phyloP scores from a whole-genome alignment of 2,888 invertebrate genomes.

The Chirona hameri region DNA sequence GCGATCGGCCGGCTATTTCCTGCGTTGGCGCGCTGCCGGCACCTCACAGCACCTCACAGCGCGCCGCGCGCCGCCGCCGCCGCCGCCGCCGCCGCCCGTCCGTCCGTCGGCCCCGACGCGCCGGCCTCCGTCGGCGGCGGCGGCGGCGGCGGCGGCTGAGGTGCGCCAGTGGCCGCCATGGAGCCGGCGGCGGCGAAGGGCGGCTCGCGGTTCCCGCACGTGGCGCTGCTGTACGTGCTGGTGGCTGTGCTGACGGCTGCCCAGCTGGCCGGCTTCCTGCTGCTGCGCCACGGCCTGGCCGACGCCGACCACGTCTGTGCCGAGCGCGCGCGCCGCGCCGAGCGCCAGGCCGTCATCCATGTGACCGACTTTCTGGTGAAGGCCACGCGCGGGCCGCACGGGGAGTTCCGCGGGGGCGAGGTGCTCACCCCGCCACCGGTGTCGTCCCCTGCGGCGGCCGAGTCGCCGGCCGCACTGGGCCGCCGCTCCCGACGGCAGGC shows the following conservation, averaged over 20 bases:
- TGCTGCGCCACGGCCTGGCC: background rate
- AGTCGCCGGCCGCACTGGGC: background rate
- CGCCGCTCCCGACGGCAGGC: background rate
- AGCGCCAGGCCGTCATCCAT: background rate
- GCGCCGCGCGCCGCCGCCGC: background rate
- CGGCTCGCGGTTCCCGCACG: constrained; percentile 29
- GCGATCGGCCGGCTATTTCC: background rate
- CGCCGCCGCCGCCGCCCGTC: background rate
- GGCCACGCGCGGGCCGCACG: background rate
- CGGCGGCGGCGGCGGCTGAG: background rate
- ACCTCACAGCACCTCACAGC: too few species aligned
- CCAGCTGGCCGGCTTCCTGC: constrained; percentile 13
- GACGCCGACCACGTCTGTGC: background rate
- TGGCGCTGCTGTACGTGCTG: constrained; percentile 23
- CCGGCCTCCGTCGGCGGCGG: background rate
- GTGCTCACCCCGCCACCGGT: background rate
- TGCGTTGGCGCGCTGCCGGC: background rate
- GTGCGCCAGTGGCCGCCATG: background rate
- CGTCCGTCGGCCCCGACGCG: background rate
- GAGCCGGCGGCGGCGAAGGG: constrained; percentile 34
- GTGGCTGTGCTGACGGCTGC: constrained; percentile 7
- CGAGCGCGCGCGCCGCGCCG: background rate
- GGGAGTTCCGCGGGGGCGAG: background rate
- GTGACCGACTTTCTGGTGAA: background rate
- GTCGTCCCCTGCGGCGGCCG: background rate